Evolutionary conservation across 2,888 invertebrate genomes (phyloP), one percentile per base, ranked within the genome.

Genomic region (Villa cingulata): DNA sequence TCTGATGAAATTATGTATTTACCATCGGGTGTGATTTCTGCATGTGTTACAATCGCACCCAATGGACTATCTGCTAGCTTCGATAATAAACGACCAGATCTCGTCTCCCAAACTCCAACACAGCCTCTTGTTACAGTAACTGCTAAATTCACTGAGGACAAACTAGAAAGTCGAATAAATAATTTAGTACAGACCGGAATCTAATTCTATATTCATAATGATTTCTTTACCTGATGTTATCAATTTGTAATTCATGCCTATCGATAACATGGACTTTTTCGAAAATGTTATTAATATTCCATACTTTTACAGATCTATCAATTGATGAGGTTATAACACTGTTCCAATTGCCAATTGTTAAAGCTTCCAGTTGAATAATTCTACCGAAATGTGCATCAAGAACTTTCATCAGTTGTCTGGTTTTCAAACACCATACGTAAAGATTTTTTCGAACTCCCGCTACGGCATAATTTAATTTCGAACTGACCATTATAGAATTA

Each of bases 211-310:
- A 12, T 34, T 15, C 12, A 16, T 14, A n/a, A 29, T 23, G 23
- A 7, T 23, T 29, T 7, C 16, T 29, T 46, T 64, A 86, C 86
- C 85, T 84, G 42, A 97, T 86, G 19, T 84, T 80, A 66, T 97
- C 96, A 50, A 97, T 90, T 57, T 92, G 91, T 50, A 95, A 72
- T 62, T 97, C 97, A 63, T 96, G 94, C 10, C 95, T 74, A 61
- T 95, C 91, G 54, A 97, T 94, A 37, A 89, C 88, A 62, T 94
- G 92, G 0, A 95, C 94, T 67, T 95, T 92, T 63, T 97, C 96
- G 61, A 95, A 92, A 55, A 97, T 96, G 65, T 97, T 97, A 66
- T 96, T 94, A 48, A 98, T 92, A 65, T 97, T 97, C 97, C 97
- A 97, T 5, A 96, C 92, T 74, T 97, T 97, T 9, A 97, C 95